Evolutionary conservation across 64 coral and sea anemone genomes (phyloP), one percentile per base, ranked within the genome.

Genomic region (Orbicella faveolata): DNA sequence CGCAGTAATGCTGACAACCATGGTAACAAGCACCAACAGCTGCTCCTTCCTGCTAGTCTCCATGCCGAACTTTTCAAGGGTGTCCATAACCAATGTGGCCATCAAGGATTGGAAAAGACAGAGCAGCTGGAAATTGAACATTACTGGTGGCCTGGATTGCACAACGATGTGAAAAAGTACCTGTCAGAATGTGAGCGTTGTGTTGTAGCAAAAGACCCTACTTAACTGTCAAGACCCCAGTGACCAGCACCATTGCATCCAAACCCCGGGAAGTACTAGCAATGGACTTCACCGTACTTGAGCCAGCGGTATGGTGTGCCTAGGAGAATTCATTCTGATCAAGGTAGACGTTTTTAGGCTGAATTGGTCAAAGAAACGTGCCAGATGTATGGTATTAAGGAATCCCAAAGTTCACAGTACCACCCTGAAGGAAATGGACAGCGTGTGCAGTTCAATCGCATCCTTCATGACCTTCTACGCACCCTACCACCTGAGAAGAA

Each of bases 131-230:
- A 87, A 9, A 41, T 74, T 18, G 48, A 85, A 21, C 33, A 74
- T 12, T 92, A 86, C 68, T 93, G 92, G 86, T 93, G 92, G 85
- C 78, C 68, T 83, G 92, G 92, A 36, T 33, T 83, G 12, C 64
- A 75, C 57, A 36, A 23, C 14, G 67, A 95, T 36, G 48, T 95
- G 0, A 88, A 89, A 2, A 48, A 57, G 66, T 84, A 79, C 33
- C 39, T 95, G 21, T 67, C 33, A 4, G 54, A 91, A 33, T 95
- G 93, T 36, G 53, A 95, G 26, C 68, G 93, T 3, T 94, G 88
- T 36, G 34, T n/a, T 36, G 63, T 68, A 36, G 74, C 82, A 75
- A 95, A 88, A 63, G 84, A 61, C 83, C 90, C 35, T 88, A 92
- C 44, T 48, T 85, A 76, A 51, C 74, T 1, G 85, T 62, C 57